A percentile compares a stretch with the other conserved stretches of the same genome.
phyloP scores from a whole-genome alignment of 2,113 vertebrate species.

The Sminthopsis crassicaudata region DNA sequence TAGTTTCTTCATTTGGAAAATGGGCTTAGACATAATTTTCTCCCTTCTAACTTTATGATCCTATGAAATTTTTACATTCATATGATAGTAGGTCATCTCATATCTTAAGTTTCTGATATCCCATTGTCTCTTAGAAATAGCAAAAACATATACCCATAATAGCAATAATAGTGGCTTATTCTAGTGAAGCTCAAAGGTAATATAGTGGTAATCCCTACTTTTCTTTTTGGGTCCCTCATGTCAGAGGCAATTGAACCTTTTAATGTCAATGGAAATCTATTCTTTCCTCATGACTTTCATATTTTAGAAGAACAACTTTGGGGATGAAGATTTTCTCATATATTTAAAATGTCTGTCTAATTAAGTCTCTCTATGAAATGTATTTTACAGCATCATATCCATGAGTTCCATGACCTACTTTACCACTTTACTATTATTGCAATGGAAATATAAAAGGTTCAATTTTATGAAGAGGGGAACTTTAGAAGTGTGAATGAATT shows the following conservation, averaged over 20 bases:
- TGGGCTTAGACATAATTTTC: not conserved
- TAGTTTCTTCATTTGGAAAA: not conserved
- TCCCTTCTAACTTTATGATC: not conserved
- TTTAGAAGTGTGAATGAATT: not conserved
- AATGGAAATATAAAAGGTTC: not conserved
- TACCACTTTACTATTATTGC: not conserved
- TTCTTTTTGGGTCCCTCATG: not conserved
- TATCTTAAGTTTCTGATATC: not conserved
- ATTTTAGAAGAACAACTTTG: not conserved
- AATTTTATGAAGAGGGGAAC: not conserved
- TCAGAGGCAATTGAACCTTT: not conserved
- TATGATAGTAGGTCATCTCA: not conserved
- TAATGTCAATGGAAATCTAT: not conserved
- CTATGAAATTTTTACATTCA: not conserved
- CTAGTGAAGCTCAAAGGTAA: not conserved
- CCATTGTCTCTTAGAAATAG: not conserved
- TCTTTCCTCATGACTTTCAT: not conserved
- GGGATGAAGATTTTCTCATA: not conserved
- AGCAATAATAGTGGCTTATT: not conserved
- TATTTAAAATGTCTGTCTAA: not conserved
- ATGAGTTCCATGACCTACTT: not conserved
- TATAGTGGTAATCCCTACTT: not conserved
- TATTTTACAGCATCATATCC: not conserved
- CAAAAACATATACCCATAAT: not conserved
- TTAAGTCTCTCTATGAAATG: not conserved